Conservation (phyloP, 2,888 invertebrate genomes). For the Philonicus albiceps region DNA sequence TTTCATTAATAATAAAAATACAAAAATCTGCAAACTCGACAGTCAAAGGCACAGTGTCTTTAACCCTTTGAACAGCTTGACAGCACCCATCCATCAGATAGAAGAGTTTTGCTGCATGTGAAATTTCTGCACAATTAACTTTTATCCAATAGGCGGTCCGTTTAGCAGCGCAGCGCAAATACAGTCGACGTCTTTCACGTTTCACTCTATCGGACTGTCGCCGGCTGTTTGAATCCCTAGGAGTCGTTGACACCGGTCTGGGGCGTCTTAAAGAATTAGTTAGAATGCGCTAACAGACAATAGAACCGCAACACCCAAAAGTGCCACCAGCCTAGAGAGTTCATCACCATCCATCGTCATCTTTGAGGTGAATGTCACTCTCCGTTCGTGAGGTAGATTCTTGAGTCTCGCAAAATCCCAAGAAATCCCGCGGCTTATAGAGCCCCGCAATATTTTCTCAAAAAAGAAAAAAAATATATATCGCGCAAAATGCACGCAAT, state of each 20-base stretch:
- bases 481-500: not conserved
- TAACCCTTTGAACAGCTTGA: not conserved
- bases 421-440: not conserved
- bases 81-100: not conserved
- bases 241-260: constrained; percentile 10
- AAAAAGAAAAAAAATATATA: not conserved
- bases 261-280: not conserved
- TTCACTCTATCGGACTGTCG: too few relatives aligned
- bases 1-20: not conserved
- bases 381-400: not conserved
- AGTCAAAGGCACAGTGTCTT: not conserved
- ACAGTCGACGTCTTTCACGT: not conserved
- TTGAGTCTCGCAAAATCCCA: not conserved
- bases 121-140: constrained; percentile 28
- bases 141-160: not conserved
- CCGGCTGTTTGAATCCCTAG: not conserved
- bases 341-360: not conserved
- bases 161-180: not conserved
- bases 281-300: not conserved
- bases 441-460: not conserved
- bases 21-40: not conserved
- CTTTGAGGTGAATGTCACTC: not conserved
- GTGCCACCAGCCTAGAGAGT: not conserved
- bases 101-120: constrained; percentile 4
- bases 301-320: not conserved